A percentile compares a stretch with the other conserved stretches of the same genome.
Evolutionary conservation across 2,113 vertebrate genomes (phyloP).

Genomic region (Vulpes vulpes): DNA sequence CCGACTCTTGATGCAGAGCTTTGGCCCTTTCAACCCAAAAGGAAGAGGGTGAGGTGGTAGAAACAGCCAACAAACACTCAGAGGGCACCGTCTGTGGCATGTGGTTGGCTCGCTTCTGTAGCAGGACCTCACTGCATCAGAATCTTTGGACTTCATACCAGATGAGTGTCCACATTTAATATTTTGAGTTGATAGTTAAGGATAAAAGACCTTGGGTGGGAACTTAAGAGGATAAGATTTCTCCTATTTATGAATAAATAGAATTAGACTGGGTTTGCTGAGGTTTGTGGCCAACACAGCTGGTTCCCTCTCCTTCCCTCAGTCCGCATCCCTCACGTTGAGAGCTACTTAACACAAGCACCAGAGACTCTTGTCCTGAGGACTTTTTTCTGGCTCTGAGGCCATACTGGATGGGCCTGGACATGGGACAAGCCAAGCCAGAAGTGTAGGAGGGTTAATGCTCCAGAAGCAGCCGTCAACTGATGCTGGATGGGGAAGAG

Average conservation of each 20-base stretch:
- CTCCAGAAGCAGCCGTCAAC: background rate
- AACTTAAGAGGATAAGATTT: background rate
- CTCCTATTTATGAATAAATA: background rate
- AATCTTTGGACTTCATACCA: rapidly evolving
- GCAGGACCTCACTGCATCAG: rapidly evolving
- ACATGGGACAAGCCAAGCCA: background rate
- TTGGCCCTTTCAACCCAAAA: background rate
- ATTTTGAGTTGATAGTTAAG: background rate
- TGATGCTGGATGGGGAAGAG: background rate
- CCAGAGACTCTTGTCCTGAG: background rate
- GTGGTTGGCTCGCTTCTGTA: rapidly evolving
- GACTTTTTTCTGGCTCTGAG: background rate
- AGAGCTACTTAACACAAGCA: background rate
- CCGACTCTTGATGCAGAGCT: background rate
- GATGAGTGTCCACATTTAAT: rapidly evolving
- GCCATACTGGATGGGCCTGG: background rate
- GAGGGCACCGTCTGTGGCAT: rapidly evolving
- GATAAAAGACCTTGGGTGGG: background rate
- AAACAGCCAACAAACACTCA: rapidly evolving
- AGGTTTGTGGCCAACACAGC: background rate
- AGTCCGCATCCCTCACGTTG: background rate
- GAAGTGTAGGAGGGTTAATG: background rate
- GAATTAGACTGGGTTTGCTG: background rate
- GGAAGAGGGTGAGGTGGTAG: background rate
- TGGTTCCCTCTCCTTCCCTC: background rate